These are phyloP conservation scores for Meganola albula DNA, from an alignment of 2,888 invertebrate genomes.

Conservation along the genomic window DNA sequence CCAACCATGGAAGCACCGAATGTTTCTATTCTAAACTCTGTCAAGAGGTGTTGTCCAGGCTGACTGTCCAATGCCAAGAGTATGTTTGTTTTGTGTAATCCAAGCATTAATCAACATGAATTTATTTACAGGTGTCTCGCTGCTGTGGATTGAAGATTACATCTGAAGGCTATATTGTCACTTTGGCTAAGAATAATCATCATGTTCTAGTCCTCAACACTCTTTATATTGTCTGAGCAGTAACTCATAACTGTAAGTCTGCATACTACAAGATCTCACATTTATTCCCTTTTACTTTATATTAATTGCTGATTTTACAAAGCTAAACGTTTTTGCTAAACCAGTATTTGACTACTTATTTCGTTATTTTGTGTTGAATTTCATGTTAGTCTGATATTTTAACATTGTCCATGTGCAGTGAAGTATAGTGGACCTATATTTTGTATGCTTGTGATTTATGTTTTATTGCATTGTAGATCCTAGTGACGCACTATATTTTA, in stretches of 20 bases:
- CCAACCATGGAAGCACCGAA: too few species aligned
- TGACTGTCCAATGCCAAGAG: too few species aligned
- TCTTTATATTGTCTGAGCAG: conserved; percentile 91
- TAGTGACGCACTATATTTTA: conserved; percentile 42
- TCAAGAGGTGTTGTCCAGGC: too few species aligned
- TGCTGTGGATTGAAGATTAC: conserved; percentile 99
- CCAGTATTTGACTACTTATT: conserved; percentile 74
- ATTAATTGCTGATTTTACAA: conserved; percentile 76
- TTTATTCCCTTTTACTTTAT: conserved; percentile 77
- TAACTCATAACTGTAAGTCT: conserved; percentile 76
- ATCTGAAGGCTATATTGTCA: conserved; percentile 96
- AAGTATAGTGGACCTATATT: conserved; percentile 45
- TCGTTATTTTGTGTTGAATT: conserved; percentile 71
- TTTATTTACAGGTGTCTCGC: conserved; percentile 89
- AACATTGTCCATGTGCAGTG: conserved; percentile 61
- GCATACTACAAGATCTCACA: conserved; percentile 78
- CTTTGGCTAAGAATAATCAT: conserved; percentile 98
- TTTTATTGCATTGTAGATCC: conserved; percentile 51
- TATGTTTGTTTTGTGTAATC: too few species aligned
- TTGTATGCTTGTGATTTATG: conserved; percentile 51
- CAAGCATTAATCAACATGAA: too few species aligned
- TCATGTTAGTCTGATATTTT: conserved; percentile 69
- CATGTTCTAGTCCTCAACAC: conserved; percentile 97
- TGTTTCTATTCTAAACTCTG: too few species aligned
- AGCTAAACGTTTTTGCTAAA: conserved; percentile 75